Evolutionary conservation across 2,113 vertebrate genomes (phyloP).

Genomic region (Condylura cristata): DNA sequence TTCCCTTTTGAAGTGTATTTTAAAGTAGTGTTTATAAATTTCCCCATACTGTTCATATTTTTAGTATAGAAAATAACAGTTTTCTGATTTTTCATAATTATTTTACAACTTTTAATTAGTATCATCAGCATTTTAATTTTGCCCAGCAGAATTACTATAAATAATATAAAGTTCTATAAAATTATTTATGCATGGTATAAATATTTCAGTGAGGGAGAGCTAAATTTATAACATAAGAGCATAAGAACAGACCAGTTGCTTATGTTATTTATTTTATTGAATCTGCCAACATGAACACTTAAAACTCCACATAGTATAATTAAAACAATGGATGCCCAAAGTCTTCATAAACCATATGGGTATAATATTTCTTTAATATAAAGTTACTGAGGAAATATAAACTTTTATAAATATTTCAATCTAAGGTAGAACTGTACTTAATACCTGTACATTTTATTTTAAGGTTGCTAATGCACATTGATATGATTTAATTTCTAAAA

Average conservation of each 20-base stretch:
- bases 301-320: background rate
- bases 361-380: background rate
- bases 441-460: background rate
- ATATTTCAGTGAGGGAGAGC: background rate
- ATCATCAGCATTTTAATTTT: background rate
- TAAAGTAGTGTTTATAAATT: background rate
- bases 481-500: background rate
- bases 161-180: background rate
- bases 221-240: background rate
- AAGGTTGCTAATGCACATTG: background rate
- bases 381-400: background rate
- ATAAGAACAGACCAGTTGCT: background rate
- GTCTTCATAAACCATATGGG: background rate
- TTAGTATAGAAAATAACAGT: background rate
- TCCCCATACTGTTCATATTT: background rate
- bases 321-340: background rate
- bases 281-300: background rate
- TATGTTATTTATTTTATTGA: background rate
- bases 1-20: background rate
- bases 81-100: constrained; percentile 11
- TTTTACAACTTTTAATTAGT: background rate
- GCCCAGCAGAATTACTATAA: background rate
- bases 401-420: background rate
- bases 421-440: background rate
- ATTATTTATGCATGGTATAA: background rate